phyloP scores from a whole-genome alignment of 2,888 invertebrate species.

The Deilephila elpenor region DNA sequence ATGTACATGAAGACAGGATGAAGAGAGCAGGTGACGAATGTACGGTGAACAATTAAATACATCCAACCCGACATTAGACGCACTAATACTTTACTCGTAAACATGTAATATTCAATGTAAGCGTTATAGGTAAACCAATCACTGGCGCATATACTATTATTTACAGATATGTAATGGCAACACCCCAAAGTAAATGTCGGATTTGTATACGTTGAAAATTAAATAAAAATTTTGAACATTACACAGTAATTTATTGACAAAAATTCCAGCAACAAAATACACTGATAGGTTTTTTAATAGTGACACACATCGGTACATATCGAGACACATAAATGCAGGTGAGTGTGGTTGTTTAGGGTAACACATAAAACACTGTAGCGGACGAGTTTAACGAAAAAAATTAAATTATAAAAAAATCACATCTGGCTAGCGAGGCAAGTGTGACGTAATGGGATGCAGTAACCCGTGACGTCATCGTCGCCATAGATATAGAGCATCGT shows the following conservation, averaged over 20 bases:
- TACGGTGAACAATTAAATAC: constrained; percentile 56
- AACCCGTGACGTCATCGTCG: constrained; percentile 48
- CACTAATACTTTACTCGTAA: constrained; percentile 42
- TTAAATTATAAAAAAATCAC: constrained; percentile 34
- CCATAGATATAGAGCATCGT: constrained; percentile 68
- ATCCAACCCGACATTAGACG: constrained; percentile 78
- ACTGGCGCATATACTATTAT: constrained; percentile 67
- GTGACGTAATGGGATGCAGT: constrained; percentile 41
- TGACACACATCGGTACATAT: constrained; percentile 25
- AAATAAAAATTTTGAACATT: constrained; percentile 42
- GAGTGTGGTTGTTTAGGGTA: constrained; percentile 78
- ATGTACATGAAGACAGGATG: constrained; percentile 65
- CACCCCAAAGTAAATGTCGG: constrained; percentile 81
- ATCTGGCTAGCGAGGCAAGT: constrained; percentile 34
- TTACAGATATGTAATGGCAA: constrained; percentile 72
- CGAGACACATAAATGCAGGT: constrained; percentile 78
- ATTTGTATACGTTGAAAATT: constrained; percentile 55
- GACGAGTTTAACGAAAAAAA: constrained; percentile 50
- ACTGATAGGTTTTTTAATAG: constrained; percentile 37
- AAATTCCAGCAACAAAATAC: not conserved
- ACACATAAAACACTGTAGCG: constrained; percentile 73
- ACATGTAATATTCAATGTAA: constrained; percentile 57
- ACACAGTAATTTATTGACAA: constrained; percentile 42
- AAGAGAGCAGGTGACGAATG: constrained; percentile 51
- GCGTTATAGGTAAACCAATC: constrained; percentile 83